Evolutionary conservation across 2,113 vertebrate species (phyloP), one percentile per base, ranked within the genome.

Genomic region (Tretioscincus oriximinensis): DNA sequence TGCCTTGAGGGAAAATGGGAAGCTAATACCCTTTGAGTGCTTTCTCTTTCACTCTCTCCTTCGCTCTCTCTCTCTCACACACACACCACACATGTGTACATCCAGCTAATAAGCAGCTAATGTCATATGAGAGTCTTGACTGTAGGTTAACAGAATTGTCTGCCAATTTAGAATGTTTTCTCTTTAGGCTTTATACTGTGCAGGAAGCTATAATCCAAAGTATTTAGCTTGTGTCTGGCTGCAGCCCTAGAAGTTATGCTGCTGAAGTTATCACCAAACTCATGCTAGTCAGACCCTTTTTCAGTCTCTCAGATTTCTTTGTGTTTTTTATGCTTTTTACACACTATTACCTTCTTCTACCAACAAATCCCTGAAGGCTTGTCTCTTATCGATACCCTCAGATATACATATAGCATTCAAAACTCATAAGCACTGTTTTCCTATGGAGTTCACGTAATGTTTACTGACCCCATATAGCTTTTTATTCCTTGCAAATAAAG

Each of bases 371-470:
- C 49, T 51, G 12, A 4, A 51, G 49, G 16, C 16, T 16, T 16
- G 2, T 9, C 51, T 9, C 18, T 16, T 18, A 58, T 58, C 4
- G 54, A 58, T 58, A 58, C 12, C 54, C 12, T 58, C 54, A 58
- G 14, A 58, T 58, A 95, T 92, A 94, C 89, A 93, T 93, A 93
- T 90, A 91, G 91, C 86, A 85, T 94, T 90, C 95, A 92, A 93
- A 94, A 95, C 94, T 95, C 94, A 95, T 94, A 94, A 95, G 90
- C 92, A 94, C 90, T 81, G 94, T 93, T 93, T 94, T 96, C 94
- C 95, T 93, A 93, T 92, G 85, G 95, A 83, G 95, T 93, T 95
- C 95, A 95, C 94, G 94, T 92, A 93, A 94, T 92, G 94, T 94
- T 92, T 90, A 90, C 93, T 93, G 94, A 93, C 93, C 92, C 93